Evolutionary conservation across 2,888 invertebrate genomes (phyloP), one percentile per base, ranked within the genome.

Genomic region (Phlogophora meticulosa): DNA sequence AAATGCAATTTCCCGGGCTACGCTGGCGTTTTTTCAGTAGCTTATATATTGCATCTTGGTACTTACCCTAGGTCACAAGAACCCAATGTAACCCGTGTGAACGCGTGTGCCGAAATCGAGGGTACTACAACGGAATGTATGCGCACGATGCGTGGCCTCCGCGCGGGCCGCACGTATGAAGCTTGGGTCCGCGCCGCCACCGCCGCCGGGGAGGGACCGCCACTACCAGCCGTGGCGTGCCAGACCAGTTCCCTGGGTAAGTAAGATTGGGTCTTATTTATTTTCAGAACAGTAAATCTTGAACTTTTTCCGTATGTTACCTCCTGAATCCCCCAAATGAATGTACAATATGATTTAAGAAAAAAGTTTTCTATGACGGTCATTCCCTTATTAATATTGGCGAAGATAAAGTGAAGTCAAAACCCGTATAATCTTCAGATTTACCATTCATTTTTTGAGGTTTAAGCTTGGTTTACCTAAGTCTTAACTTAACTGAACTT

Each of bases 121-220:
- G 92, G 93, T 4, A 88, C 80, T 17, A 86, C 89, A 2, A 84
- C 88, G 4, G 95, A 95, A 72, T 95, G 95, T 77, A 96, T 96
- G 87, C 97, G 96, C 83, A 96, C 97, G 78, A 95, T 97, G 24
- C 96, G 97, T 40, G 96, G 97, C 57, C 96, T 98, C 49, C 96
- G 96, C 46, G 96, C 97, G 70, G 97, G 97, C 72, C 96, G 97
- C 83, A 96, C 97, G 62, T 98, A 98, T 87, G 98, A 98, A 87
- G 98, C 98, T 85, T 98, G 98, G 97, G 98, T 98, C 13, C 97
- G 98, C 17, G 98, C 98, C 0, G 97, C 97, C 40, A 98, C 98
- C 0, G 96, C 96, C 0, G 96, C 97, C 4, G 98, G 98, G 0
- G 98, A 98, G 87, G 96, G 96, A 0, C 95, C 95, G 0, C 92